Conservation (phyloP, 2,113 vertebrate species). For the Petrocephalus microphthalmus region DNA sequence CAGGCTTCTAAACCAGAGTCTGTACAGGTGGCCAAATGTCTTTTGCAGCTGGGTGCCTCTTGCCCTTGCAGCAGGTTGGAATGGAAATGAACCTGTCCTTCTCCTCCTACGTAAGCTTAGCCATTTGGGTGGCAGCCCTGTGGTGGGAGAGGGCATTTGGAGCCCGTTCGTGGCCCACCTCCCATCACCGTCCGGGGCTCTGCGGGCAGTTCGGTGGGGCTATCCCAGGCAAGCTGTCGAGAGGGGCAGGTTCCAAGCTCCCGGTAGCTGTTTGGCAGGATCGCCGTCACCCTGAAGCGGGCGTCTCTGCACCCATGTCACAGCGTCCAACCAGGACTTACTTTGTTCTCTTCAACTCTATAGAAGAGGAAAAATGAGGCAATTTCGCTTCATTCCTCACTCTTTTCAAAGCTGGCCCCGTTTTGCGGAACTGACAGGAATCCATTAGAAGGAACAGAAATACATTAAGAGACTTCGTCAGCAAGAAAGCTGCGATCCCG, state of each 20-base stretch:
- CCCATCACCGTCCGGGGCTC: background rate
- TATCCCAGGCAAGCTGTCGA: conserved; percentile 20
- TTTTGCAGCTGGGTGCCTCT: background rate
- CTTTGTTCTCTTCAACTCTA: background rate
- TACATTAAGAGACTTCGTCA: background rate
- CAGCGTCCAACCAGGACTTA: background rate
- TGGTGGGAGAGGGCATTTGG: background rate
- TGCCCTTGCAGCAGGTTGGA: background rate
- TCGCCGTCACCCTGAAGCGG: background rate
- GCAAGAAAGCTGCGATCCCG: background rate
- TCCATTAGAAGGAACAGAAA: background rate
- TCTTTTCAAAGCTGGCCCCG: background rate
- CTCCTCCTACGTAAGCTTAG: background rate
- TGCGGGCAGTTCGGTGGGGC: background rate
- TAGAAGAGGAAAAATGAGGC: background rate
- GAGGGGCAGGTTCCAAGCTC: background rate
- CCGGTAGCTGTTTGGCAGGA: background rate
- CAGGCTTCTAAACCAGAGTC: background rate
- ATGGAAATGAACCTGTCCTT: background rate
- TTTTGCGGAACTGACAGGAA: background rate
- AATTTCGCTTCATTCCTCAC: background rate
- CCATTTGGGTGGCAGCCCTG: background rate
- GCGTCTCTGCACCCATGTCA: background rate
- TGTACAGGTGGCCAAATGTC: background rate
- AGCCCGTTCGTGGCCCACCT: no score